A percentile compares a stretch with the other conserved stretches of the same genome.
phyloP scores from a whole-genome alignment of 2,113 vertebrate species.

The Tor tambroides region DNA sequence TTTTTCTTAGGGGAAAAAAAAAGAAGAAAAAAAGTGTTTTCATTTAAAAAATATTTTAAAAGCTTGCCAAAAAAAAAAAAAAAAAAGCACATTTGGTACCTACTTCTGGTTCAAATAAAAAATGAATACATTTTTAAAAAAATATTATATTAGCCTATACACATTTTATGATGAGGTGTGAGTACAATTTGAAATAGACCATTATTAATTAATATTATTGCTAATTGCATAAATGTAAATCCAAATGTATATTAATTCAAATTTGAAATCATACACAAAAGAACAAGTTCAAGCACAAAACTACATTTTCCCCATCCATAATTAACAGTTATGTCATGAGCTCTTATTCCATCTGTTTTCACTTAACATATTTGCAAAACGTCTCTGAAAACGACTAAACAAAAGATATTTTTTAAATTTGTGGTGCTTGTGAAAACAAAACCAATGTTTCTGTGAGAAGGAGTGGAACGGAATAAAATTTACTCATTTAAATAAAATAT shows the following conservation, averaged over 20 bases:
- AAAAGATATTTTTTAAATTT: constrained; percentile 49
- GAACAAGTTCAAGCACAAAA: background rate
- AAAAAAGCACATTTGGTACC: background rate
- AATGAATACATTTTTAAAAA: background rate
- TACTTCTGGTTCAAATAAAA: background rate
- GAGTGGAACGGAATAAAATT: constrained; percentile 56
- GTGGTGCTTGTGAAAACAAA: constrained; percentile 60
- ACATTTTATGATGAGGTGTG: background rate
- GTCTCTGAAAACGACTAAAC: constrained; percentile 52
- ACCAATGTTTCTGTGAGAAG: constrained; percentile 61
- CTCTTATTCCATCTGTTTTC: constrained; percentile 49
- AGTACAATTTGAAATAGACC: background rate
- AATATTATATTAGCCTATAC: background rate
- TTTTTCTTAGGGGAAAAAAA: background rate
- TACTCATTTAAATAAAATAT: constrained; percentile 29
- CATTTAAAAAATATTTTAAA: constrained; percentile 15
- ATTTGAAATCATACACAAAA: background rate
- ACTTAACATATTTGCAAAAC: constrained; percentile 57
- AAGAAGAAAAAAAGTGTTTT: constrained; percentile 13
- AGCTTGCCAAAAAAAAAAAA: constrained; percentile 3
- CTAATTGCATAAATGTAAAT: background rate
- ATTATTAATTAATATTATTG: background rate
- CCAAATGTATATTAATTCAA: background rate
- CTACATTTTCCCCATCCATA: constrained; percentile 18
- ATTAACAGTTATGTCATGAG: constrained; percentile 51